Base-by-base conservation (phyloP, 2,113 vertebrate genomes). In the Ailuropoda melanoleuca region DNA sequence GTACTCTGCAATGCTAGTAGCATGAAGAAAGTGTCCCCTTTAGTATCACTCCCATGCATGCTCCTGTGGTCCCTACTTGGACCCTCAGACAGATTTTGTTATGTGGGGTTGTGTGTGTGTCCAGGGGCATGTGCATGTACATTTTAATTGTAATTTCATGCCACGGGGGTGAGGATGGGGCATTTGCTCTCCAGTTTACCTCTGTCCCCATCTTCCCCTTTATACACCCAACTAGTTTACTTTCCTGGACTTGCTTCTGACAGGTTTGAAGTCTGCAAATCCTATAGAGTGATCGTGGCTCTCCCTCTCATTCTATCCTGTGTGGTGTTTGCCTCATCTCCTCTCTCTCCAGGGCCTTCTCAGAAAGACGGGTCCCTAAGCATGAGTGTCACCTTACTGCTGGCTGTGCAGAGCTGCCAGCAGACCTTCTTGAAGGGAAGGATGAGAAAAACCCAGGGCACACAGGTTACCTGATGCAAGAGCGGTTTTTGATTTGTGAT, bases 301-400 rank as follows among this genome's bases (percentile, higher is more conserved):
- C 17, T 53, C 53, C 12, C 77, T 93, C 66, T 55, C 31, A 0
- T 62, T 87, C 50, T 14, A 43, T 77, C 81, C 85, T 24, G 5
- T 34, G 9, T 66, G 50, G 8, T 70, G 39, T 88, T 84, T 82
- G 15, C n/a, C 29, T 56, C 46, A n/a, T 50, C 24, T 60, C 48
- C 53, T 85, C 29, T 83, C 75, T 74, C 77, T 96, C 68, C 23
- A 66, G 60, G 82, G 58, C n/a, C 72, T 95, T 96, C 92, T 93
- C 85, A 39, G 60, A 80, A 88, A 94, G 68, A 26, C 43, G 31
- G 43, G 2, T 70, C 48, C 60, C 55, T 46, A n/a, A 78, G 58
- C 68, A 24, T 50, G 24, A 60, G 8, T 81, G 4, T 95, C 64
- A 64, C 53, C 56, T 94, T 91, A 53, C 62, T 39, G 4, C 50